A percentile compares a stretch with the other conserved stretches of the same genome.
phyloP scores from a whole-genome alignment of 2,113 vertebrate genomes.

The Campylomormyrus tamandua region DNA sequence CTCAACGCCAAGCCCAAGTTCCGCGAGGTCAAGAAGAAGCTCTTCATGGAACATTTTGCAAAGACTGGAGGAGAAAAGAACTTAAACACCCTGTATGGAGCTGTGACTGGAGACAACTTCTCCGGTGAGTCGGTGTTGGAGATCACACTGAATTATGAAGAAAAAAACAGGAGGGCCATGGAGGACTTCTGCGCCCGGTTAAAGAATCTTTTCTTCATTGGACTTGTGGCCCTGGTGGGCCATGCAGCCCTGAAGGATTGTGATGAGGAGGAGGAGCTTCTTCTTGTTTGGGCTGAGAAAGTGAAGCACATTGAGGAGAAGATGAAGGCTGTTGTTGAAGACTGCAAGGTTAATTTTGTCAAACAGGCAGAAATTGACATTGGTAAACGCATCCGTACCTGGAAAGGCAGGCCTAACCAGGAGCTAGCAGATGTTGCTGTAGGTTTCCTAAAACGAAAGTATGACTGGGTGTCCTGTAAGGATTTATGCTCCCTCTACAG shows the following conservation, averaged over 20 bases:
- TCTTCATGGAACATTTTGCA: slow-evolving; percentile 58
- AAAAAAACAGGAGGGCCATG: slow-evolving; percentile 56
- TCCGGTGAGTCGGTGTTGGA: slow-evolving; percentile 57
- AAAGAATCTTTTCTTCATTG: slow-evolving; percentile 65
- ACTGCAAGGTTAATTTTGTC: slow-evolving; percentile 58
- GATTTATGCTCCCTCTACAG: slow-evolving; percentile 46
- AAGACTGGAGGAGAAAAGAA: slow-evolving; percentile 59
- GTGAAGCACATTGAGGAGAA: slow-evolving; percentile 56
- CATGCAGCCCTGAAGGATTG: slow-evolving; percentile 53
- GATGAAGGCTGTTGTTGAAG: slow-evolving; percentile 56
- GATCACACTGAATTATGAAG: slow-evolving; percentile 60
- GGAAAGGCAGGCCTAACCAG: slow-evolving; percentile 37
- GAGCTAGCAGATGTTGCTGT: slow-evolving; percentile 48
- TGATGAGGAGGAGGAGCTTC: slow-evolving; percentile 51
- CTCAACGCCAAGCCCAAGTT: slow-evolving; percentile 54
- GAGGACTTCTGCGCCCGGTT: slow-evolving; percentile 63
- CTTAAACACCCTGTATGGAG: slow-evolving; percentile 53
- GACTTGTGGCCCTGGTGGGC: slow-evolving; percentile 61
- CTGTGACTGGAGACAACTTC: slow-evolving; percentile 57
- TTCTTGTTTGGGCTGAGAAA: slow-evolving; percentile 56
- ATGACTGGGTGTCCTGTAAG: slow-evolving; percentile 64
- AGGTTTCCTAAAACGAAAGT: slow-evolving; percentile 53
- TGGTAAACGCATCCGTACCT: slow-evolving; percentile 47
- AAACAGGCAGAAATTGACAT: slow-evolving; percentile 55
- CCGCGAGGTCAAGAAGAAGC: slow-evolving; percentile 62